Evolutionary conservation across 2,888 invertebrate genomes (phyloP), one percentile per base, ranked within the genome.

Genomic region (Cremastinae sp.): DNA sequence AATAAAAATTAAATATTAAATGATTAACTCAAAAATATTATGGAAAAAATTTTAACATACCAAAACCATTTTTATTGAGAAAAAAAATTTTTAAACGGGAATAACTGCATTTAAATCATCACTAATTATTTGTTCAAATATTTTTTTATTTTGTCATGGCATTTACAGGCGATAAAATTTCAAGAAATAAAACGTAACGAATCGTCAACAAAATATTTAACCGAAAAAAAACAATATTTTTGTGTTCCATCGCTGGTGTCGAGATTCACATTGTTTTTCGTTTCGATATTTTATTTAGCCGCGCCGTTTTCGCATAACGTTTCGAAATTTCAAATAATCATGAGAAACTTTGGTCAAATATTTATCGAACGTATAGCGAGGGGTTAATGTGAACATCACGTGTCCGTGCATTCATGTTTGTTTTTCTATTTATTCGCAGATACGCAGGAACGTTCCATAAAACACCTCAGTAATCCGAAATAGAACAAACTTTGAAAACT

Each of bases 111-210:
- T n/a, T n/a, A n/a, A n/a, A n/a, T n/a, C n/a, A n/a, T n/a, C n/a
- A n/a, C n/a, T 20, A 20, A 12, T 39, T 65, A 37, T 49, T 1
- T 12, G 47, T 43, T 37, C 22, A 49, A 37, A 49, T 3, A 9
- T 62, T 45, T 75, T 55, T 49, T 28, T 62, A 62, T 62, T 4
- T 39, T 49, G 10, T 35, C 43, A 35, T 49, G 39, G 56, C 64
- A 51, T 58, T 65, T 62, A 58, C 56, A 59, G 45, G 49, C 41
- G 49, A 14, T 28, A 39, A 16, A 49, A 59, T 51, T 43, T 59
- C 4, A 12, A 64, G 51, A 41, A 12, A 9, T 2, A 28, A 58
- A 68, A 58, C 41, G 4, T 49, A 39, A 69, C 10, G 18, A 35
- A 49, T 49, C 9, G 22, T 16, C 2, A 41, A 51, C 9, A 37